Percentiles rank a stretch among this genome's conserved stretches.
Evolutionary conservation across 2,797 vertebrate genomes (phyloP).

Genomic region (Spinibarbus caldwelli): DNA sequence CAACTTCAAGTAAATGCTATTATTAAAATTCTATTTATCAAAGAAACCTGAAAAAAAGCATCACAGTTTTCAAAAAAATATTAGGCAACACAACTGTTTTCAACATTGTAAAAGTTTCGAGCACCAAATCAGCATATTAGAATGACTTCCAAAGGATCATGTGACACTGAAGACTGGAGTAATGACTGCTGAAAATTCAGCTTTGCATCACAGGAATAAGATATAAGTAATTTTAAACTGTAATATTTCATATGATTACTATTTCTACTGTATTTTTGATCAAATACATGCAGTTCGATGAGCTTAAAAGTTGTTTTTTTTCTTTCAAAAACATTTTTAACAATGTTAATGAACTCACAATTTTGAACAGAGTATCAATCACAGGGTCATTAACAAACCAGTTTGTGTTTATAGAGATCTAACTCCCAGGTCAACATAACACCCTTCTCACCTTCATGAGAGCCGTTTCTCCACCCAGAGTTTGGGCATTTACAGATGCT

Average conservation of each 20-base stretch:
- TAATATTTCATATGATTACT: neutral
- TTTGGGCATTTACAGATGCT: constrained; percentile 90
- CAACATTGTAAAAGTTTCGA: neutral
- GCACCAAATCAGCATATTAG: neutral
- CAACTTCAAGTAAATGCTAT: neutral
- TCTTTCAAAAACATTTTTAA: neutral
- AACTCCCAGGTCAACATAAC: neutral
- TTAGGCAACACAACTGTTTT: neutral
- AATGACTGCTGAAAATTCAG: neutral
- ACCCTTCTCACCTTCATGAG: constrained; percentile 91
- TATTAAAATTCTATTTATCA: neutral
- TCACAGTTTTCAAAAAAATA: neutral
- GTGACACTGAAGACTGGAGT: neutral
- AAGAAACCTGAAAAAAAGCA: neutral
- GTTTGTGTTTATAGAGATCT: neutral
- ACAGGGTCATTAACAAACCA: neutral
- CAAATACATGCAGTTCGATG: neutral
- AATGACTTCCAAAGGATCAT: neutral
- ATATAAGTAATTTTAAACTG: neutral
- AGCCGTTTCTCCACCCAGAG: constrained; percentile 90
- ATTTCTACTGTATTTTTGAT: neutral
- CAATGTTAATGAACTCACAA: neutral
- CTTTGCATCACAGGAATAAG: neutral
- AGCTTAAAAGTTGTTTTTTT: neutral
- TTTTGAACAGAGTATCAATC: too few relatives aligned